Evolutionary conservation across 2,888 invertebrate genomes (phyloP), one percentile per base, ranked within the genome.

Genomic region (Harpagoxenus sublaevis): DNA sequence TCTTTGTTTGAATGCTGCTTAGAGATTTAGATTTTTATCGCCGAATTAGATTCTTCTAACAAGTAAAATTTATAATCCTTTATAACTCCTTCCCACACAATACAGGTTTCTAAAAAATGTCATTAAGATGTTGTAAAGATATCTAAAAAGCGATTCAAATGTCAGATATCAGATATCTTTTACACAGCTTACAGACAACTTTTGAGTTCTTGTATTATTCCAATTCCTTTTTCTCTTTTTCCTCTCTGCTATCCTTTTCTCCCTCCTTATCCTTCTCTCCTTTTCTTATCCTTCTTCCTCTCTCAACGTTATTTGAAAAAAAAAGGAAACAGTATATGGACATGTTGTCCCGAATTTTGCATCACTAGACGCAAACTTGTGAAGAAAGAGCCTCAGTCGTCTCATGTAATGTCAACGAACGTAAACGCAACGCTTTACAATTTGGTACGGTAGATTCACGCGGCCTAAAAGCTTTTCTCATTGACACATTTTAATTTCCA

Each of bases 1-100:
- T 92, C 85, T 23, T 23, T 89, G 85, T 92, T 93, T 94, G 93
- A 95, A 95, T 95, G 94, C 93, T 90, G 93, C 94, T 94, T 94
- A 93, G 93, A 94, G 85, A 91, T 57, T 77, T 92, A 91, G 91
- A 84, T 84, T 79, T 82, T 86, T 86, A 85, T 89, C 78, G 85
- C 53, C 74, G 85, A 83, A 84, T 85, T 84, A 83, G 83, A 79
- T 85, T 84, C 74, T 31, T 78, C 39, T 66, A 74, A 81, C 60
- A 60, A 81, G 8, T 73, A 35, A 60, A 81, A 60, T 39, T 65
- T 78, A 18, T 42, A 70, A 71, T 55, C 73, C 75, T 48, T 45
- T 71, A 35, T 4, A 15, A 15, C 10, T 2, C 23, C 18, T 62
- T 23, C 5, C 66, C 18, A 2, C 12, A 53, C 15, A 55, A 71